Evolutionary conservation across 2,113 vertebrate species (phyloP).

Genomic region (Petaurus breviceps): DNA sequence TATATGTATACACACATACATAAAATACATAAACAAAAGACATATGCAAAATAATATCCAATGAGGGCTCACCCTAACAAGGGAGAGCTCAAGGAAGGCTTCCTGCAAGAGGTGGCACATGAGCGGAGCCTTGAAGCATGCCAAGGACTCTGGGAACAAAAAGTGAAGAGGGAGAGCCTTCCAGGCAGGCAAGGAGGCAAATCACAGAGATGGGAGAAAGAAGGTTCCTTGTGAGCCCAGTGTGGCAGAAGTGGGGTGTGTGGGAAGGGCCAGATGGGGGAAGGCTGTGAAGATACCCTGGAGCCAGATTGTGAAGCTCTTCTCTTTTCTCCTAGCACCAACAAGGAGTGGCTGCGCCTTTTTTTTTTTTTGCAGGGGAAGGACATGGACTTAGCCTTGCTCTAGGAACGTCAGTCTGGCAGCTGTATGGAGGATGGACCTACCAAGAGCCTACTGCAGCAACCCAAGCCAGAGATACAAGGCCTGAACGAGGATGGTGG

Average conservation of each 20-base stretch:
- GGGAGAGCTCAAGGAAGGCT: neutral
- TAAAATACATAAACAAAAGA: neutral
- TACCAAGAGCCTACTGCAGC: neutral
- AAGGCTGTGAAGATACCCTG: too few relatives aligned
- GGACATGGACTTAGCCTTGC: neutral
- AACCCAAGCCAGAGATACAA: neutral
- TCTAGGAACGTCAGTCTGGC: neutral
- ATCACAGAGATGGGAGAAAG: neutral
- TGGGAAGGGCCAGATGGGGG: too few relatives aligned
- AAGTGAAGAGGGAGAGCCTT: neutral
- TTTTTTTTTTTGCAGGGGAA: neutral
- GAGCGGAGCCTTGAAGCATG: neutral
- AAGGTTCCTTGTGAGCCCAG: neutral
- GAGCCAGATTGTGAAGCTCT: neutral
- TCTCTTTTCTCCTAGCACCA: neutral
- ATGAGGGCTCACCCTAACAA: too few relatives aligned
- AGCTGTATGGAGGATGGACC: neutral
- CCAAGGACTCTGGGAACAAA: neutral
- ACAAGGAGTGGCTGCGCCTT: neutral
- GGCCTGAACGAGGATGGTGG: neutral
- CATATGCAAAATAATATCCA: neutral
- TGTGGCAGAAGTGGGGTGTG: accelerated
- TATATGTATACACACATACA: too few relatives aligned
- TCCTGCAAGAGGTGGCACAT: neutral
- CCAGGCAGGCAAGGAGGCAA: neutral